Conservation (phyloP, 23 tunicate genomes). For the Corella eumyota region DNA sequence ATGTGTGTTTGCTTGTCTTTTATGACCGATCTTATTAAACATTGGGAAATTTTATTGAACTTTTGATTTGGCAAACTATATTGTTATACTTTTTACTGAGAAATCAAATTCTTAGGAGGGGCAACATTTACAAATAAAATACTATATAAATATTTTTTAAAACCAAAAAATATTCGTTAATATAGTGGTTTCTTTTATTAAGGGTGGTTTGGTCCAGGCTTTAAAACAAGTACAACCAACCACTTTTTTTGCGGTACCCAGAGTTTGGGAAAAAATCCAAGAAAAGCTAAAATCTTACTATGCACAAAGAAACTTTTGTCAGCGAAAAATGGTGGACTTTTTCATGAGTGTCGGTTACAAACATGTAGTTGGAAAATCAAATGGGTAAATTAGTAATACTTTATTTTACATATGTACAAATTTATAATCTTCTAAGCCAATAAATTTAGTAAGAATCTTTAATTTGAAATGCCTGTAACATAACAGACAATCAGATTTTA, state of each 20-base stretch:
- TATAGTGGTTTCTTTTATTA: background rate
- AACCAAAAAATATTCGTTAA: too few species aligned
- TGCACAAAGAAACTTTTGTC: background rate
- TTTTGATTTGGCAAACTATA: too few species aligned
- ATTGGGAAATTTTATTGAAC: background rate
- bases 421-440: too few species aligned
- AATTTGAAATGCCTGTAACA: too few species aligned
- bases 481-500: too few species aligned
- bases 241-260: conserved; percentile 27
- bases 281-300: conserved; percentile 2
- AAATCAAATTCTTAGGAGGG: too few species aligned
- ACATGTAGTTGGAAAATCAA: background rate
- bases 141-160: too few species aligned
- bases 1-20: background rate
- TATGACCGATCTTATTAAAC: background rate
- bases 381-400: too few species aligned
- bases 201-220: conserved; percentile 26
- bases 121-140: too few species aligned
- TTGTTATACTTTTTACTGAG: too few species aligned
- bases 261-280: conserved; percentile 46
- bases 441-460: too few species aligned
- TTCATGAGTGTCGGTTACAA: conserved; percentile 16
- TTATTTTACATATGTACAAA: too few species aligned
- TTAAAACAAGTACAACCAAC: conserved; percentile 29
- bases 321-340: conserved; percentile 2